Evolutionary conservation across 1,140 invertebrate species (phyloP).

Genomic region (Cotesia chilonis): DNA sequence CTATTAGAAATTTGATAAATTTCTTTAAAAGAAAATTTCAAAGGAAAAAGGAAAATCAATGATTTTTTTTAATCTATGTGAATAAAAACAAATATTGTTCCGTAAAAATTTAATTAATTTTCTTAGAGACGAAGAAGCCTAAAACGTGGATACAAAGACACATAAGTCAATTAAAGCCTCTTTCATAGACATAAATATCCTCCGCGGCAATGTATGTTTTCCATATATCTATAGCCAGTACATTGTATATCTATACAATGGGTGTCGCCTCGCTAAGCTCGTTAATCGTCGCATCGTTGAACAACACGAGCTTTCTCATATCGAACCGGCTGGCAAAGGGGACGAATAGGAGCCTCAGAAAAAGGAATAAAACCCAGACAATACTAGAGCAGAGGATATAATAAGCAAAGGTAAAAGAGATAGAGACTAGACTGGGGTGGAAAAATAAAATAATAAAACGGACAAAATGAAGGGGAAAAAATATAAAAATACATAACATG

Average conservation of each 20-base stretch:
- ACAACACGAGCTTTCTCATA: slow-evolving; percentile 22
- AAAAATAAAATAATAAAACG: slow-evolving; percentile 14
- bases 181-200: slow-evolving; percentile 35
- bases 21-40: too few species aligned
- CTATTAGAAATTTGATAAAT: too few species aligned
- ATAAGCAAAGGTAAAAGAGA: not conserved
- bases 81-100: too few species aligned
- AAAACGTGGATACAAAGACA: not conserved
- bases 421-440: not conserved
- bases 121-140: not conserved
- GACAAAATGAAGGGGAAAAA: not conserved
- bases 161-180: slow-evolving; percentile 38
- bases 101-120: not conserved
- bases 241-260: not conserved
- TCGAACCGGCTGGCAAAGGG: slow-evolving; percentile 21
- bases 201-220: slow-evolving; percentile 16
- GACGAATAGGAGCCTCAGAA: slow-evolving; percentile 1
- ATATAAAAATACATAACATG: slow-evolving; percentile 9
- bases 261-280: slow-evolving; percentile 35
- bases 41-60: too few species aligned
- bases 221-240: too few species aligned
- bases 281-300: slow-evolving; percentile 43
- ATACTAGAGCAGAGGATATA: slow-evolving; percentile 8
- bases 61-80: too few species aligned
- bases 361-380: slow-evolving; percentile 4